phyloP scores from a whole-genome alignment of 2,888 invertebrate species.

The Leptura quadrifasciata region DNA sequence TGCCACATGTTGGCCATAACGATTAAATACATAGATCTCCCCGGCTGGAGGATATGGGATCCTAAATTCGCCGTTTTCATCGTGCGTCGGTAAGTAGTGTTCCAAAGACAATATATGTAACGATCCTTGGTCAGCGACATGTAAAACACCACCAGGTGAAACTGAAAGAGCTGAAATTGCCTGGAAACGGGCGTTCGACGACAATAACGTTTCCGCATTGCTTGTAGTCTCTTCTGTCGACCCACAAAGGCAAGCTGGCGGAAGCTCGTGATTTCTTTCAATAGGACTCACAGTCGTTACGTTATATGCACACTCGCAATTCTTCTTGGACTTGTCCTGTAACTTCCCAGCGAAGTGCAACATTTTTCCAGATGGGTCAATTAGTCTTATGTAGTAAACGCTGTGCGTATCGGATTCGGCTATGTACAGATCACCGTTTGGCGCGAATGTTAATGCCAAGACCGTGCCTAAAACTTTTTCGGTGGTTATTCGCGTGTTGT shows the following conservation, averaged over 20 bases:
- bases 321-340: conserved; percentile 75
- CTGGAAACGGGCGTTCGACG: conserved; percentile 93
- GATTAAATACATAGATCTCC: conserved; percentile 82
- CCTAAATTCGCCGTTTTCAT: conserved; percentile 92
- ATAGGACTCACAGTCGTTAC: conserved; percentile 75
- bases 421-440: conserved; percentile 93
- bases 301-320: conserved; percentile 79
- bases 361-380: conserved; percentile 86
- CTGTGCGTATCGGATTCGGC: conserved; percentile 94
- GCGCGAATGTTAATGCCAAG: conserved; percentile 91
- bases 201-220: conserved; percentile 89
- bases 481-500: conserved; percentile 61
- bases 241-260: conserved; percentile 69
- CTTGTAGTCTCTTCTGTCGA: conserved; percentile 79
- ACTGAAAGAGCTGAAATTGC: conserved; percentile 93
- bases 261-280: conserved; percentile 64
- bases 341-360: conserved; percentile 94
- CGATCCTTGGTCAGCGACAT: conserved; percentile 96
- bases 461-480: conserved; percentile 83
- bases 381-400: conserved; percentile 87
- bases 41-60: conserved; percentile 95
- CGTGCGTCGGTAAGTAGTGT: conserved; percentile 90
- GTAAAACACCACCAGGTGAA: conserved; percentile 95
- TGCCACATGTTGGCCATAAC: conserved; percentile 95
- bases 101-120: conserved; percentile 89